These are phyloP conservation scores for Istiophorus platypterus DNA, from an alignment of 2,113 vertebrate species.

Conservation along the genomic window DNA sequence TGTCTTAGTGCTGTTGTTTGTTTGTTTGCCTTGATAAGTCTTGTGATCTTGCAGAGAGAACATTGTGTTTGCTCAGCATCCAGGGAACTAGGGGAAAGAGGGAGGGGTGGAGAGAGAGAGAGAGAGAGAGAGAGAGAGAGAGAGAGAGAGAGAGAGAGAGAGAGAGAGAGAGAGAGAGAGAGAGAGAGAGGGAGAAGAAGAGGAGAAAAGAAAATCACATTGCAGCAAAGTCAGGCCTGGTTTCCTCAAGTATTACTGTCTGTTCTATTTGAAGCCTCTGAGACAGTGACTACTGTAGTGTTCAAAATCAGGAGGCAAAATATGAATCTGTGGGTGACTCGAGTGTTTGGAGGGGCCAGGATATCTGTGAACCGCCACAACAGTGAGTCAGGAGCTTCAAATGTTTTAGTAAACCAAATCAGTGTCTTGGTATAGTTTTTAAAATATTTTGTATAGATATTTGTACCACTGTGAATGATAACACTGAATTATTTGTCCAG, in stretches of 20 bases:
- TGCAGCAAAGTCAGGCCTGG: constrained; percentile 63
- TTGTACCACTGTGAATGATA: background rate
- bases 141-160: constrained; percentile 30
- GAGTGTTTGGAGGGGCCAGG: no score
- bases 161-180: constrained; percentile 31
- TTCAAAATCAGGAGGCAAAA: background rate
- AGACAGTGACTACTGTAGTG: background rate
- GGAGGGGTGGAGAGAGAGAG: constrained; percentile 38
- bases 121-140: constrained; percentile 11
- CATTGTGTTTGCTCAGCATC: constrained; percentile 78
- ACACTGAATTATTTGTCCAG: background rate
- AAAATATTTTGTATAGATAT: background rate
- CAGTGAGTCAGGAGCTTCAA: background rate
- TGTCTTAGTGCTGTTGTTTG: constrained; percentile 77
- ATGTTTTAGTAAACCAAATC: background rate
- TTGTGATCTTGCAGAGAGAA: constrained; percentile 76
- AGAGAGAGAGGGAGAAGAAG: constrained; percentile 4
- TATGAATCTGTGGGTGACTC: background rate
- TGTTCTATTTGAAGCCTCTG: background rate
- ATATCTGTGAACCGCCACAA: no score
- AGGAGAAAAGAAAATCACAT: constrained; percentile 51
- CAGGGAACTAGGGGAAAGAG: constrained; percentile 53
- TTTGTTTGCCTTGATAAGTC: constrained; percentile 81
- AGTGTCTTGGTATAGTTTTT: background rate
- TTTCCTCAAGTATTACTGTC: constrained; percentile 11